Percentiles rank a stretch among this genome's conserved stretches.
Conservation (phyloP, 2,888 invertebrate genomes). For the Synanthedon andrenaeformis region DNA sequence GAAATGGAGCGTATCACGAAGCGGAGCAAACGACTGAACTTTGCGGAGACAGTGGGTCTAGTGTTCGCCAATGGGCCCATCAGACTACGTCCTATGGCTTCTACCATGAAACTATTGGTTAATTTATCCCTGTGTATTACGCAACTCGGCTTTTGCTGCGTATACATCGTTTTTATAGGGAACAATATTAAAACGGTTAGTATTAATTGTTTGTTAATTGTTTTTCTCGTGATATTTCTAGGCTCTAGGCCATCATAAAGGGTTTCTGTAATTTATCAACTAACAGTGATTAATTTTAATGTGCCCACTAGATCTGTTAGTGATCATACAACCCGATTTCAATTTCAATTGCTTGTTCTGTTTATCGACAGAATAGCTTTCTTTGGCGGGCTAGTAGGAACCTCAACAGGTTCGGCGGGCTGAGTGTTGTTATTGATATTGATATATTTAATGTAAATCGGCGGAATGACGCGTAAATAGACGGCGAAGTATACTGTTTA, state of each 20-base stretch:
- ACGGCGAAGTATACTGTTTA: no score
- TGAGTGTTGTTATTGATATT: no score
- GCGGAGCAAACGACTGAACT: conserved; percentile 72
- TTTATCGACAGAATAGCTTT: no score
- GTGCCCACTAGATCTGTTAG: no score
- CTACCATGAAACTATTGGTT: conserved; percentile 76
- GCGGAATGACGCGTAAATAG: no score
- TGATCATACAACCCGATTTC: no score
- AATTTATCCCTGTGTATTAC: conserved; percentile 92
- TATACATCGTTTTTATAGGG: conserved; percentile 95
- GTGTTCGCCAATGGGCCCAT: conserved; percentile 83
- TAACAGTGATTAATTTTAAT: no score
- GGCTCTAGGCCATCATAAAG: no score
- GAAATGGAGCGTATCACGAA: conserved; percentile 74
- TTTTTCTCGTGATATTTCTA: neutral
- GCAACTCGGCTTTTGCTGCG: conserved; percentile 98
- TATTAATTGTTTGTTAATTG: neutral
- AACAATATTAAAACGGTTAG: conserved; percentile 83
- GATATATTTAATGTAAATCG: no score
- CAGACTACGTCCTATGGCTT: conserved; percentile 71
- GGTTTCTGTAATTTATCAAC: neutral
- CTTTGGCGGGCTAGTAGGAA: no score
- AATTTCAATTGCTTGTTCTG: no score
- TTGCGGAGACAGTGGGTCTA: conserved; percentile 85
- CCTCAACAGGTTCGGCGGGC: no score